These are phyloP conservation scores for Campoplex capitator DNA, from an alignment of 2,888 invertebrate species.

Conservation along the genomic window DNA sequence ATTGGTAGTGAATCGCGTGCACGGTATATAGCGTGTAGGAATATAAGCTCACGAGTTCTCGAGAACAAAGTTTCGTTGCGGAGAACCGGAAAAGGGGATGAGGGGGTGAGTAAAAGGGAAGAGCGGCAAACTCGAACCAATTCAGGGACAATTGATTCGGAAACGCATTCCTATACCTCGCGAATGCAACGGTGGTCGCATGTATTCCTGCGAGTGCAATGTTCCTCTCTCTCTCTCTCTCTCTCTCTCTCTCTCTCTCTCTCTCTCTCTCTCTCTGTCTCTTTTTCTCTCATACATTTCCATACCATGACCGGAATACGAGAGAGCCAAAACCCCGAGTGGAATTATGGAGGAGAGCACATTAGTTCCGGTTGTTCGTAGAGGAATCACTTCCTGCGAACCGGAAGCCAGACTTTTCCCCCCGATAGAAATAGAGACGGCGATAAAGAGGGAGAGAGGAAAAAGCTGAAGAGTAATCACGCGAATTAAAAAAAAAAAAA, in stretches of 20 bases:
- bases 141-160: slow-evolving; percentile 64
- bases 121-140: slow-evolving; percentile 60
- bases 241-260: slow-evolving; percentile 10
- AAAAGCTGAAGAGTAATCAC: not conserved
- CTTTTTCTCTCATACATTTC: not conserved
- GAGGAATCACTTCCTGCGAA: slow-evolving; percentile 57
- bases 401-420: slow-evolving; percentile 52
- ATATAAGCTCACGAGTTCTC: slow-evolving; percentile 15
- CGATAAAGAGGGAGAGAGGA: not conserved
- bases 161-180: slow-evolving; percentile 57
- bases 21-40: not conserved
- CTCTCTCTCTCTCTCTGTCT: not conserved
- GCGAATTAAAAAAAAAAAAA: not conserved
- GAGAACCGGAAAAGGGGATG: slow-evolving; percentile 29
- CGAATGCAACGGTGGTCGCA: slow-evolving; percentile 43
- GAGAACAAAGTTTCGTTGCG: slow-evolving; percentile 42
- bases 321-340: slow-evolving; percentile 47
- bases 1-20: slow-evolving; percentile 27
- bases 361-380: slow-evolving; percentile 64
- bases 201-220: slow-evolving; percentile 21
- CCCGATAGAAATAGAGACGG: not conserved
- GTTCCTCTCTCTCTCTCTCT: not conserved
- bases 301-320: slow-evolving; percentile 20
- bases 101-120: slow-evolving; percentile 32
- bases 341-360: slow-evolving; percentile 52